A percentile compares a stretch with the other conserved stretches of the same genome.
These are phyloP conservation scores for Auanema sp. DNA, from an alignment of 2,888 invertebrate species.

Conservation along the genomic window DNA sequence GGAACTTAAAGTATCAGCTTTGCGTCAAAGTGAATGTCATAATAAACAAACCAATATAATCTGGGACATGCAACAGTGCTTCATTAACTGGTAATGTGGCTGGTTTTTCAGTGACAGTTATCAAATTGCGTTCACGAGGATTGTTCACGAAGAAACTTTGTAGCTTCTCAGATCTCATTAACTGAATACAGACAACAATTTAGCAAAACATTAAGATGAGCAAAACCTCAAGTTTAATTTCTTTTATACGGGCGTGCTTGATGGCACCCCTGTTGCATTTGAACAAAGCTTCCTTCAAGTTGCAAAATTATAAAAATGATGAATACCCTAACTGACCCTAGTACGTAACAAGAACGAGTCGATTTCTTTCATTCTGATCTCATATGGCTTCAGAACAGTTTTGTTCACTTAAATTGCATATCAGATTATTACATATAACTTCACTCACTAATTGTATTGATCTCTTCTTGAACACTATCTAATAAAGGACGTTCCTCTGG, in stretches of 20 bases:
- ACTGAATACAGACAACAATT: slow-evolving; percentile 14
- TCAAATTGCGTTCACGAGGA: slow-evolving; percentile 54
- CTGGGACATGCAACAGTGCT: slow-evolving; percentile 59
- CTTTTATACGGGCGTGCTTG: slow-evolving; percentile 87
- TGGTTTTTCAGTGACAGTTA: slow-evolving; percentile 57
- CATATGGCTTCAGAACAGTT: slow-evolving; percentile 76
- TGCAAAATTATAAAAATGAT: not conserved
- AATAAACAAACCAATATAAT: slow-evolving; percentile 55
- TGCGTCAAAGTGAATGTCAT: not conserved
- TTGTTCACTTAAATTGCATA: slow-evolving; percentile 52
- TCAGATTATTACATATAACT: slow-evolving; percentile 8
- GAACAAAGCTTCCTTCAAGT: slow-evolving; percentile 82
- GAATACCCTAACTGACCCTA: slow-evolving; percentile 66
- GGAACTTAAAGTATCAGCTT: slow-evolving; percentile 46
- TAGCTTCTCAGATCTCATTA: slow-evolving; percentile 42
- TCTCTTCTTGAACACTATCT: slow-evolving; percentile 68
- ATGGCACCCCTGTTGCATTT: slow-evolving; percentile 91
- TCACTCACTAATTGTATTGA: slow-evolving; percentile 46
- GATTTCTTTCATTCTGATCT: slow-evolving; percentile 90
- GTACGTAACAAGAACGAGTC: slow-evolving; percentile 94
- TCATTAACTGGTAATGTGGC: slow-evolving; percentile 49
- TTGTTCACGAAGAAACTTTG: slow-evolving; percentile 53
- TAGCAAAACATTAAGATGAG: not conserved
- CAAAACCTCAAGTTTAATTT: slow-evolving; percentile 85
- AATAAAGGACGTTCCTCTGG: slow-evolving; percentile 45